Conservation (phyloP, 1,140 invertebrate species). For the Drosophila sulfurigaster region DNA sequence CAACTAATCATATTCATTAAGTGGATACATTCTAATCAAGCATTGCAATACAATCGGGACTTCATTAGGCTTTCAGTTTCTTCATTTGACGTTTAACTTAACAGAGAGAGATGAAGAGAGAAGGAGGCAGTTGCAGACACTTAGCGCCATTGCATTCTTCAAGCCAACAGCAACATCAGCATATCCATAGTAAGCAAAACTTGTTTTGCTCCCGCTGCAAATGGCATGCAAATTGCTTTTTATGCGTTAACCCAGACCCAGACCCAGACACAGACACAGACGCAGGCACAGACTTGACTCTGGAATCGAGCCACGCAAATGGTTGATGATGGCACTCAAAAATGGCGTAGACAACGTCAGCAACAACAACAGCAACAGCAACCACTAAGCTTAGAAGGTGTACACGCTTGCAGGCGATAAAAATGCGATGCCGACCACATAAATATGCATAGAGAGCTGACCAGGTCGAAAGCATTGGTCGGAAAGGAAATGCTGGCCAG, state of each 20-base stretch:
- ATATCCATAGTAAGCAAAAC: constrained; percentile 45
- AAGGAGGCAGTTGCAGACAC: constrained; percentile 46
- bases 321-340: constrained; percentile 81
- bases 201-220: constrained; percentile 66
- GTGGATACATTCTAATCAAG: constrained; percentile 2
- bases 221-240: constrained; percentile 84
- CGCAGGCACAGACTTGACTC: constrained; percentile 18
- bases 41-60: constrained; percentile 42
- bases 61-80: constrained; percentile 37
- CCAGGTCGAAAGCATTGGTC: constrained; percentile 48
- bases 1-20: constrained; percentile 3
- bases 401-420: constrained; percentile 57
- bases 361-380: constrained; percentile 4
- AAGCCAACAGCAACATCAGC: constrained; percentile 17
- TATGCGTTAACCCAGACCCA: constrained; percentile 65
- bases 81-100: constrained; percentile 52
- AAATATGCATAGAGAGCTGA: constrained; percentile 75
- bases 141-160: constrained; percentile 74
- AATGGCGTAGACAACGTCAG: constrained; percentile 71
- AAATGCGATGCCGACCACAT: constrained; percentile 57
- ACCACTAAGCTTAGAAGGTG: constrained; percentile 50
- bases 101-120: constrained; percentile 18
- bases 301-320: constrained; percentile 48
- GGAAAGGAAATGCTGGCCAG: constrained; percentile 69
- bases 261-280: not conserved